Percentiles rank a stretch among this genome's conserved stretches.
Conservation (phyloP, 1,140 invertebrate genomes). For the Euwallacea fornicatus region DNA sequence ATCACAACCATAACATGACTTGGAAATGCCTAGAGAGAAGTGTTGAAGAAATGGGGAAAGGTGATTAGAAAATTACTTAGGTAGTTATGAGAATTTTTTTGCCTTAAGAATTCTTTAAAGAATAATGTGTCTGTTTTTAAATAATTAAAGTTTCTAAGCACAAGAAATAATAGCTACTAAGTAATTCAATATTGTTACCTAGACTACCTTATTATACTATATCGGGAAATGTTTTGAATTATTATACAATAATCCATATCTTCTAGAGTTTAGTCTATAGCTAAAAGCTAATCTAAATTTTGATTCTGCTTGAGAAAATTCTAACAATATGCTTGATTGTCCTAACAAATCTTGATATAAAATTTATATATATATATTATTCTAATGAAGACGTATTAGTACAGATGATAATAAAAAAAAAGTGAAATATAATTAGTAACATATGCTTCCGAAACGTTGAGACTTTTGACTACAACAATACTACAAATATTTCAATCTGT, state of each 20-base stretch:
- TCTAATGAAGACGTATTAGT: background rate
- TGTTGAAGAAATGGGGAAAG: too few species aligned
- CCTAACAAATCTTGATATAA: conserved; percentile 36
- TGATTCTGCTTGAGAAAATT: conserved; percentile 1
- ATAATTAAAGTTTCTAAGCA: too few species aligned
- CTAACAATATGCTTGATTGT: conserved; percentile 31
- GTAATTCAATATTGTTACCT: too few species aligned
- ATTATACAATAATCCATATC: background rate
- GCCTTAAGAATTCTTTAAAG: too few species aligned
- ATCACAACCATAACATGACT: too few species aligned
- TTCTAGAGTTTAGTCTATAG: background rate
- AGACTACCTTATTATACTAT: background rate
- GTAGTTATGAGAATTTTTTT: too few species aligned
- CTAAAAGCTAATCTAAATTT: conserved; percentile 1
- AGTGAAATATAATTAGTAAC: background rate
- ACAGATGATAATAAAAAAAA: background rate
- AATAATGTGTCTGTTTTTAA: too few species aligned
- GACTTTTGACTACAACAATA: background rate
- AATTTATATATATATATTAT: background rate
- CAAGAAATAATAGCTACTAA: too few species aligned
- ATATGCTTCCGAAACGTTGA: background rate
- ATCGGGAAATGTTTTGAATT: background rate
- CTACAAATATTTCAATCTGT: too few species aligned
- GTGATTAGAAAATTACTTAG: too few species aligned
- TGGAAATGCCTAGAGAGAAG: too few species aligned